Conservation (phyloP, 2,888 invertebrate species). For the Onthophagus sagittarius region DNA sequence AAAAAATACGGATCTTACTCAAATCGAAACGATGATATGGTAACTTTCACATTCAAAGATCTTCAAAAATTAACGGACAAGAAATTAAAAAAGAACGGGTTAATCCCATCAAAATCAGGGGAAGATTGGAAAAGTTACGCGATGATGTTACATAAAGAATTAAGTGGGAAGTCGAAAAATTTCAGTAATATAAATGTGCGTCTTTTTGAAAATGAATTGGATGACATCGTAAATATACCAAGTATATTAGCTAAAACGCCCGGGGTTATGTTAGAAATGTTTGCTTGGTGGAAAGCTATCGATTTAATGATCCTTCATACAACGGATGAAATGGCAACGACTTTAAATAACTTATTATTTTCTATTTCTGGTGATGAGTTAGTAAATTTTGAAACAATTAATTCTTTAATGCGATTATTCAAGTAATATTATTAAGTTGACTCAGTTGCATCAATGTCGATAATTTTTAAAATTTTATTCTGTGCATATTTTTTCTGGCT, state of each 20-base stretch:
- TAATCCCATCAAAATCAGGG: conserved; percentile 42
- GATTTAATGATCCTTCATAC: conserved; percentile 66
- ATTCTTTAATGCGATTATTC: too few relatives aligned
- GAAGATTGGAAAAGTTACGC: conserved; percentile 66
- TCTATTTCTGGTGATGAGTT: neutral
- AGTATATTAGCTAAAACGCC: conserved; percentile 55
- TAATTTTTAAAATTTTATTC: too few relatives aligned
- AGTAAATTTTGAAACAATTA: neutral
- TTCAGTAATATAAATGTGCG: conserved; percentile 30
- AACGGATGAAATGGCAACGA: conserved; percentile 56
- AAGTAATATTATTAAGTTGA: too few relatives aligned
- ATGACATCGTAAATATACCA: conserved; percentile 61
- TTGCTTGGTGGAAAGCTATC: conserved; percentile 63
- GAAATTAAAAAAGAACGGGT: conserved; percentile 51
- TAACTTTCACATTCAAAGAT: conserved; percentile 51
- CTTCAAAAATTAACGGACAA: conserved; percentile 63
- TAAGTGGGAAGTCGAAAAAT: conserved; percentile 49
- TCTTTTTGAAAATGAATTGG: conserved; percentile 56
- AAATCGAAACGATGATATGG: conserved; percentile 39
- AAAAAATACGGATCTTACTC: too few relatives aligned
- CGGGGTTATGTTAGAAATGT: conserved; percentile 57
- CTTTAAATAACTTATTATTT: neutral
- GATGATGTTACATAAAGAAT: conserved; percentile 57
- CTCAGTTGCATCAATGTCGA: too few relatives aligned
- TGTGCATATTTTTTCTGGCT: too few relatives aligned